Percentiles rank a stretch among this genome's conserved stretches.
Conservation (phyloP, 2,113 vertebrate species). For the Mormyrus iriodes region DNA sequence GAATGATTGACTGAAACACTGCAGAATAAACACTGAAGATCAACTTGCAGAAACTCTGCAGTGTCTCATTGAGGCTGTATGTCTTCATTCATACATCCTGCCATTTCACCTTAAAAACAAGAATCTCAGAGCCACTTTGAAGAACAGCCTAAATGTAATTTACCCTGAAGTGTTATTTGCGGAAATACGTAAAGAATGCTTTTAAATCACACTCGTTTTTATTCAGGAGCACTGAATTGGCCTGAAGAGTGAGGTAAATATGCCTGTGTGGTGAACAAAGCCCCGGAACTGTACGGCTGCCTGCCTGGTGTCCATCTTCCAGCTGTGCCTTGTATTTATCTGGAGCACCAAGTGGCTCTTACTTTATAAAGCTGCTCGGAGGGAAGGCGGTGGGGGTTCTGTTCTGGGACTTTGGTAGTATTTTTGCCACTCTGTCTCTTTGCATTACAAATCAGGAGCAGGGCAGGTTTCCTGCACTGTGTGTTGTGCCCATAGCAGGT, state of each 20-base stretch:
- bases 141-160: neutral
- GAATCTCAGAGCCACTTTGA: neutral
- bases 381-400: neutral
- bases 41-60: neutral
- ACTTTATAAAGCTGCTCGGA: neutral
- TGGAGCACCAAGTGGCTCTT: neutral
- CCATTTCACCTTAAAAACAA: neutral
- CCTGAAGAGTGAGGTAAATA: neutral
- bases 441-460: slow-evolving; percentile 28
- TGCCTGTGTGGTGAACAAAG: neutral
- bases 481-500: slow-evolving; percentile 36
- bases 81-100: neutral
- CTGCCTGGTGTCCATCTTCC: neutral
- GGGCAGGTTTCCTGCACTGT: slow-evolving; percentile 17
- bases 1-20: neutral
- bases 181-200: neutral
- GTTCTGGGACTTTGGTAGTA: neutral
- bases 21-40: neutral
- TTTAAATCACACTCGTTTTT: neutral
- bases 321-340: neutral
- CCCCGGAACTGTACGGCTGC: neutral
- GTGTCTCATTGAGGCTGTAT: neutral
- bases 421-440: slow-evolving; percentile 15
- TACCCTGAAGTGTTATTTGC: neutral
- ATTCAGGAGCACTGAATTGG: neutral